Evolutionary conservation across 2,888 invertebrate genomes (phyloP), one percentile per base, ranked within the genome.

Genomic region (Euproctis similis): DNA sequence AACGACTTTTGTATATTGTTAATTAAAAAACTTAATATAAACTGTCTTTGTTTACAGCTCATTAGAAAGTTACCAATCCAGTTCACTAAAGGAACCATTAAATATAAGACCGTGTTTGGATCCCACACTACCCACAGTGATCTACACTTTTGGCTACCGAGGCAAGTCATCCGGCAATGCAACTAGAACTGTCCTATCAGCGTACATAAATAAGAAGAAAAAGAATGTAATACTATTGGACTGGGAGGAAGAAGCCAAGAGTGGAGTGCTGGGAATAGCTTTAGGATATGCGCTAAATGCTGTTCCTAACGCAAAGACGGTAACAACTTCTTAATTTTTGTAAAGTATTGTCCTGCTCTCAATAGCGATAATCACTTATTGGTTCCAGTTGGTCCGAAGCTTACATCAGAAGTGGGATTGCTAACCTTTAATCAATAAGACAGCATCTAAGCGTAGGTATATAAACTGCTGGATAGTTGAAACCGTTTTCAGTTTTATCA

Each of bases 101-200:
- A 39, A 54, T 0, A 46, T 65, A n/a, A 53, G 60, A 0, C 48
- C 66, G 2, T 81, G 76, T 51, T 51, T 78, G 22, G 61, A 81
- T 36, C 46, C 36, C 3, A 46, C 47, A 0, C 40, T 72, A 0
- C 72, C 74, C 0, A 81, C 77, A 0, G 26, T 84, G 1, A 22
- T 82, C 11, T 85, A 84, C 49, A 73, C 82, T 1, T 84, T 82
- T 35, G 85, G 85, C 1, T 85, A 72, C 49, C 51, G 70, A 11
- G 85, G 85, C 5, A 60, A 49, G 12, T 37, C 43, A 0, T 27
- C 47, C 2, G 82, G 82, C 0, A 76, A 77, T 1, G 84, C 80
- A 0, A 81, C 84, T 9, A 73, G 56, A 0, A 72, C 80, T 0
- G 62, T 85, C 0, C 43, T 82, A 4, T 30, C 42, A 1, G 68